phyloP scores from a whole-genome alignment of 2,797 vertebrate genomes.

The Limnodromus scolopaceus region DNA sequence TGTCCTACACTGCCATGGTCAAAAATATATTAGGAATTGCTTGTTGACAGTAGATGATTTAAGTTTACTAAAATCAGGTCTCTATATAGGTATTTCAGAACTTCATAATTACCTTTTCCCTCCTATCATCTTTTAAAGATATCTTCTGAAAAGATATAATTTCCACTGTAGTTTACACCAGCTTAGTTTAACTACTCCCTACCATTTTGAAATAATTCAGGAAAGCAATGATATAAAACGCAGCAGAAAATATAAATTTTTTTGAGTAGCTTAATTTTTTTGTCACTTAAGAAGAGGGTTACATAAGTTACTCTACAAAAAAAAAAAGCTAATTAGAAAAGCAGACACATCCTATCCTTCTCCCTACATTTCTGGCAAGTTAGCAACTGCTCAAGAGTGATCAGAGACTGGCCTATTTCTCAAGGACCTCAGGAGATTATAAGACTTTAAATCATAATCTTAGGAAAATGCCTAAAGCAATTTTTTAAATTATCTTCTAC shows the following conservation, averaged over 20 bases:
- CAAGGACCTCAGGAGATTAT: constrained; percentile 72
- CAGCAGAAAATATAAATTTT: constrained; percentile 67
- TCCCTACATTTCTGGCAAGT: constrained; percentile 75
- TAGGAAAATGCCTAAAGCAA: constrained; percentile 74
- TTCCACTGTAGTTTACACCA: constrained; percentile 65
- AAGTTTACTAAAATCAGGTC: neutral
- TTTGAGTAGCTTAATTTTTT: constrained; percentile 66
- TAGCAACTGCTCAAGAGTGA: constrained; percentile 77
- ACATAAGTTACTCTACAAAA: constrained; percentile 67
- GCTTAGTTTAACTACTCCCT: constrained; percentile 72
- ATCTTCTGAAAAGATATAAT: constrained; percentile 60
- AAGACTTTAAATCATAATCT: constrained; percentile 78
- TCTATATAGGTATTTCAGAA: neutral
- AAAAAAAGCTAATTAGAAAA: constrained; percentile 80
- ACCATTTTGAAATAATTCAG: constrained; percentile 76
- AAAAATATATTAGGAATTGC: neutral
- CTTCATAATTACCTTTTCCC: neutral
- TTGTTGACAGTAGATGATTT: neutral
- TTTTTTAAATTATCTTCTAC: constrained; percentile 39
- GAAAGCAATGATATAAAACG: constrained; percentile 66
- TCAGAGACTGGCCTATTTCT: constrained; percentile 79
- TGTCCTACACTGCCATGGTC: neutral
- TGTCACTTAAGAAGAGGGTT: constrained; percentile 69
- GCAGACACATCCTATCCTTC: constrained; percentile 72
- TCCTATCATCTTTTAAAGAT: constrained; percentile 34